A percentile compares a stretch with the other conserved stretches of the same genome.
Conservation (phyloP, 2,888 invertebrate genomes). For the Ormyrus labotus region DNA sequence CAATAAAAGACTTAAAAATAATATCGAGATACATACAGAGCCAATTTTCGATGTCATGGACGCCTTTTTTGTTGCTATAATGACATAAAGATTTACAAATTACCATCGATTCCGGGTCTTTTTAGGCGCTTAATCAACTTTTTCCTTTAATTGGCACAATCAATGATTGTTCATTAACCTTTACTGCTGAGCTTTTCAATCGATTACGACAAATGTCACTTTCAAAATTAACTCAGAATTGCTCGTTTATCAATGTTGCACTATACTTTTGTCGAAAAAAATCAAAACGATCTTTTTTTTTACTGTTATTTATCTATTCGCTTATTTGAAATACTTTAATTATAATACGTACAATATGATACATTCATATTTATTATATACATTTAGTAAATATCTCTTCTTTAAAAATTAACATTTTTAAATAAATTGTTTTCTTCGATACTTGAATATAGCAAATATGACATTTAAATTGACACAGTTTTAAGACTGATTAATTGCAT, state of each 20-base stretch:
- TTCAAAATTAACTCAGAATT: slow-evolving; percentile 23
- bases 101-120: slow-evolving; percentile 16
- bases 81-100: slow-evolving; percentile 33
- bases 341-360: neutral
- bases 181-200: slow-evolving; percentile 23
- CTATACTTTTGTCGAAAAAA: neutral
- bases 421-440: neutral
- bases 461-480: neutral
- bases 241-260: slow-evolving; percentile 42
- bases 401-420: neutral
- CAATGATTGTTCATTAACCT: slow-evolving; percentile 42
- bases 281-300: neutral
- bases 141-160: slow-evolving; percentile 47
- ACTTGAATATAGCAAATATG: neutral
- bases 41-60: slow-evolving; percentile 50
- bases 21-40: slow-evolving; percentile 42
- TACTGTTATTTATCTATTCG: too few relatives aligned
- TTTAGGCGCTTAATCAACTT: slow-evolving; percentile 14
- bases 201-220: slow-evolving; percentile 25
- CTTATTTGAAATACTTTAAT: neutral
- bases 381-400: neutral
- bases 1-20: slow-evolving; percentile 36
- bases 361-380: slow-evolving; percentile 11
- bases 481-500: too few relatives aligned
- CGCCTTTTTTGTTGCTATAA: slow-evolving; percentile 18